Conservation (phyloP, 2,888 invertebrate genomes). For the Lypha dubia region DNA sequence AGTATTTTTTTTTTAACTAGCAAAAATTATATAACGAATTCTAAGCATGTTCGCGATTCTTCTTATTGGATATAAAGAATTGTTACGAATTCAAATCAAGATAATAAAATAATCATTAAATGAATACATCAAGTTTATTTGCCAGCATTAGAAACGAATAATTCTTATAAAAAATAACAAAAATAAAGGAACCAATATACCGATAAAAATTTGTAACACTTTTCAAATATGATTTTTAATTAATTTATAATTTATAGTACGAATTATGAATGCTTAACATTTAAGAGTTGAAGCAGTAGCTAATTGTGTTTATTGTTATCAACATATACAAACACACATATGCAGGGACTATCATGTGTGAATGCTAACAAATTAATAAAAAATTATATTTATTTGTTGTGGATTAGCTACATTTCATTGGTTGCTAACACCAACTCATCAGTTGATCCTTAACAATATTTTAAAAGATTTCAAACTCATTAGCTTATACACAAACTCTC, state of each 20-base stretch:
- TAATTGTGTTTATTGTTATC: not conserved
- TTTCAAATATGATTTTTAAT: not conserved
- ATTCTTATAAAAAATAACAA: not conserved
- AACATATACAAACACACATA: too few species aligned
- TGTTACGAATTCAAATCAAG: constrained; percentile 6
- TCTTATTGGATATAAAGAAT: constrained; percentile 32
- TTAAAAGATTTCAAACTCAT: too few species aligned
- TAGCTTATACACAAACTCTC: too few species aligned
- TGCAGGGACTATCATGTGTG: too few species aligned
- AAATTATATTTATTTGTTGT: too few species aligned
- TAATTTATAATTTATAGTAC: not conserved
- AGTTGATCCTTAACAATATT: too few species aligned
- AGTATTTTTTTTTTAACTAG: not conserved
- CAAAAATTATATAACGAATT: constrained; percentile 39
- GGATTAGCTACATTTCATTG: too few species aligned
- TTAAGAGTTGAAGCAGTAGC: not conserved
- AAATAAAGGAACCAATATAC: not conserved
- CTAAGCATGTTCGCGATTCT: constrained; percentile 45
- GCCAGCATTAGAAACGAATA: not conserved
- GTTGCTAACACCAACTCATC: too few species aligned
- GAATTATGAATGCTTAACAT: not conserved
- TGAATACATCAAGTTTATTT: constrained; percentile 22
- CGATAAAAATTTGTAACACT: not conserved
- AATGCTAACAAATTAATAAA: too few species aligned
- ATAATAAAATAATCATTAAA: constrained; percentile 28